A percentile compares a stretch with the other conserved stretches of the same genome.
These are phyloP conservation scores for Alectoris magna DNA, from an alignment of 2,797 vertebrate species.

Conservation along the genomic window DNA sequence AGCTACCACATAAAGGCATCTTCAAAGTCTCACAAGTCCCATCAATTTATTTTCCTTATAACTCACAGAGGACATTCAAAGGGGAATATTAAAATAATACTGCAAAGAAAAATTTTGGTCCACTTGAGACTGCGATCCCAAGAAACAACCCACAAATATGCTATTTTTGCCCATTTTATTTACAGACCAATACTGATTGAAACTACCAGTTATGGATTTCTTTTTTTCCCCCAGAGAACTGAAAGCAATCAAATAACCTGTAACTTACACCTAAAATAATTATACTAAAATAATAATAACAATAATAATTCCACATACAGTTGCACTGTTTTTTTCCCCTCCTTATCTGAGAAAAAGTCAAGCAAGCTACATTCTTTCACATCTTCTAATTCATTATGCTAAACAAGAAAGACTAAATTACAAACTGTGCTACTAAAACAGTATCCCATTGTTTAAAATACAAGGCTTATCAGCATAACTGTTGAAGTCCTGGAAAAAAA, in stretches of 20 bases:
- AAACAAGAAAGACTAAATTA: neutral
- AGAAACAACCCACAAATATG: neutral
- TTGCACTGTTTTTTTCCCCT: neutral
- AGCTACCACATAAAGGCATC: neutral
- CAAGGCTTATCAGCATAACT: neutral
- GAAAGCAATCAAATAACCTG: neutral
- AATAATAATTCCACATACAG: neutral
- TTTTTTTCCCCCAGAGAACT: neutral
- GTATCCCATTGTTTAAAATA: neutral
- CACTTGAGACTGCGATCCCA: neutral
- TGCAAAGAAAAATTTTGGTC: neutral
- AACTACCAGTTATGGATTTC: neutral
- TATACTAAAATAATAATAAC: neutral
- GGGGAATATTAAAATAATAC: neutral
- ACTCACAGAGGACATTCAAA: neutral
- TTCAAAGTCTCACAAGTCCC: neutral
- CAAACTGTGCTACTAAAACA: neutral
- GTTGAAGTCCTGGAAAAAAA: neutral
- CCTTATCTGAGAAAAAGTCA: neutral
- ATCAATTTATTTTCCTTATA: neutral
- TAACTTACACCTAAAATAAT: neutral
- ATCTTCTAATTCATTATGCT: neutral
- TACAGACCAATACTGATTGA: neutral
- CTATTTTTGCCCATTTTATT: neutral
- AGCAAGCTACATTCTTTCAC: neutral